phyloP scores from a whole-genome alignment of 2,888 invertebrate genomes.

The Sesamia inferens region DNA sequence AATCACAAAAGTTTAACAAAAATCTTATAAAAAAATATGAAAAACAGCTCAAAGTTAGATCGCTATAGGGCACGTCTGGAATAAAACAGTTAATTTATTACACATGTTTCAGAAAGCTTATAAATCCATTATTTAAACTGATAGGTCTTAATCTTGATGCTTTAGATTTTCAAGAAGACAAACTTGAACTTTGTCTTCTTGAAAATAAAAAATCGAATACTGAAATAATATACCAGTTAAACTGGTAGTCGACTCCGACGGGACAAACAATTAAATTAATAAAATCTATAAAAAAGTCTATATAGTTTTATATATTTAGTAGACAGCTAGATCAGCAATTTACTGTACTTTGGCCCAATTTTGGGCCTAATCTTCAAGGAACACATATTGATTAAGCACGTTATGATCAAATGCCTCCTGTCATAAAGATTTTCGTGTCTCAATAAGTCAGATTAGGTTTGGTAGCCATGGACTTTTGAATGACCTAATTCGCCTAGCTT shows the following conservation, averaged over 20 bases:
- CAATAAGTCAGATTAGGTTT: not conserved
- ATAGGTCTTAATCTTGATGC: not conserved
- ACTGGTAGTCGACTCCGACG: not conserved
- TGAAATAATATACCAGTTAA: not conserved
- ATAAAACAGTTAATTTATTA: not conserved
- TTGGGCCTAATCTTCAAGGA: no score
- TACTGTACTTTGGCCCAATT: not conserved
- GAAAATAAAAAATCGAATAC: not conserved
- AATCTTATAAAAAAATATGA: not conserved
- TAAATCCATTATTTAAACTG: not conserved
- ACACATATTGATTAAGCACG: no score
- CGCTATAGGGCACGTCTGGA: not conserved
- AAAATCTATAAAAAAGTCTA: not conserved
- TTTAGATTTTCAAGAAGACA: no score
- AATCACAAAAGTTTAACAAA: not conserved
- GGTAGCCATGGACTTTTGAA: not conserved
- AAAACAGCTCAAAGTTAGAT: not conserved
- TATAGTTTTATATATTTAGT: not conserved
- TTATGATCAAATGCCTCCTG: no score
- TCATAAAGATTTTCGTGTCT: not conserved
- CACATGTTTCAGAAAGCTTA: not conserved
- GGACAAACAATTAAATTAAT: not conserved
- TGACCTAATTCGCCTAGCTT: not conserved
- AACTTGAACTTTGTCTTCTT: not conserved
- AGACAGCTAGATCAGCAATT: not conserved